Evolutionary conservation across 2,888 invertebrate species (phyloP).

Genomic region (Crocallis elinguaria): DNA sequence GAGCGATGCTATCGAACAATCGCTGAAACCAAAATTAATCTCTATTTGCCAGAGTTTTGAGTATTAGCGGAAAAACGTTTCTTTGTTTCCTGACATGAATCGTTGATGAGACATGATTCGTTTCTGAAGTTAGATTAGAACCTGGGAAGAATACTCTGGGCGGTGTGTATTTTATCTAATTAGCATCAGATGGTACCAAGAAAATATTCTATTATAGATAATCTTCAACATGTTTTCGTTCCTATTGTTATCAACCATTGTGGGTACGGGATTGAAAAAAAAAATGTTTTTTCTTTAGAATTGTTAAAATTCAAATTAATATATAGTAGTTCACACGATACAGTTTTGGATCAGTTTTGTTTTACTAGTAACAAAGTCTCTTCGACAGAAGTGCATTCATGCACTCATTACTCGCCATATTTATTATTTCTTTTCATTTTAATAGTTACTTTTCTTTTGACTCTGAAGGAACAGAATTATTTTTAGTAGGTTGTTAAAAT

Average conservation of each 20-base stretch:
- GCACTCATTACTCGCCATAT: too few relatives aligned
- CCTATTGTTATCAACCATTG: neutral
- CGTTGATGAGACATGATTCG: slow-evolving; percentile 5
- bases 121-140: slow-evolving; percentile 7
- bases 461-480: too few relatives aligned
- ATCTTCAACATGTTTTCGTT: slow-evolving; percentile 8
- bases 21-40: slow-evolving; percentile 20
- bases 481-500: too few relatives aligned
- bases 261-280: too few relatives aligned
- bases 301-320: too few relatives aligned
- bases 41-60: neutral
- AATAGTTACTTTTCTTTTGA: too few relatives aligned
- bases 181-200: slow-evolving; percentile 6
- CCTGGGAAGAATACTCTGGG: neutral
- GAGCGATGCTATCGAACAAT: slow-evolving; percentile 6
- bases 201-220: slow-evolving; percentile 5
- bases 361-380: too few relatives aligned
- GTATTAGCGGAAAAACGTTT: neutral
- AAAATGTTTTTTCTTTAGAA: too few relatives aligned
- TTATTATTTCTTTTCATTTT: too few relatives aligned
- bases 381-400: too few relatives aligned
- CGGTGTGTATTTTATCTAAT: slow-evolving; percentile 8
- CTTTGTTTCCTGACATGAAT: slow-evolving; percentile 2
- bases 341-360: too few relatives aligned
- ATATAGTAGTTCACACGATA: too few relatives aligned